A percentile compares a stretch with the other conserved stretches of the same genome.
These are phyloP conservation scores for Chrysodeixis includens DNA, from an alignment of 2,888 invertebrate species.

Conservation along the genomic window DNA sequence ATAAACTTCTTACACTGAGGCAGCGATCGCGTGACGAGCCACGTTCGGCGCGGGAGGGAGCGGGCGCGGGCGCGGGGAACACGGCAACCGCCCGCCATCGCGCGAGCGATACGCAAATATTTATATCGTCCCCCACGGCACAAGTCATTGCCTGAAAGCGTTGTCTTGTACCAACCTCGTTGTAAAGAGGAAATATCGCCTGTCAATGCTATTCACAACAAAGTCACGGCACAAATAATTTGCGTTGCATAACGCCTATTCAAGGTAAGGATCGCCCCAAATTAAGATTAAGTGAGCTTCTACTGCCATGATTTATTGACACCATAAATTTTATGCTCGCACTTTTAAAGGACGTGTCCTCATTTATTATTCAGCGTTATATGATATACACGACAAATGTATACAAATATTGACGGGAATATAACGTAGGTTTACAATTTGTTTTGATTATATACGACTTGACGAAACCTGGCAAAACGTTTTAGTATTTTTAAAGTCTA, in stretches of 20 bases:
- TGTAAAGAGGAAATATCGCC: constrained; percentile 80
- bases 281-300: constrained; percentile 74
- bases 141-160: constrained; percentile 86
- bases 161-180: constrained; percentile 80
- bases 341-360: constrained; percentile 36
- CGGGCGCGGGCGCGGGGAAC: constrained; percentile 55
- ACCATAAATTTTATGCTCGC: constrained; percentile 53
- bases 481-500: constrained; percentile 49
- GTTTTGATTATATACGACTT: constrained; percentile 7
- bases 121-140: constrained; percentile 74
- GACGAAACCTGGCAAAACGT: constrained; percentile 30
- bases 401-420: constrained; percentile 26
- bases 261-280: constrained; percentile 59
- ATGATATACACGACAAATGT: constrained; percentile 28
- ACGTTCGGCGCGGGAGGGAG: constrained; percentile 67
- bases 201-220: constrained; percentile 79
- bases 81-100: constrained; percentile 61
- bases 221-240: constrained; percentile 74
- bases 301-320: constrained; percentile 62
- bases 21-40: constrained; percentile 75
- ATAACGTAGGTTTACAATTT: constrained; percentile 19
- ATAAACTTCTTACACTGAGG: constrained; percentile 77
- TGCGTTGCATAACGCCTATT: constrained; percentile 63
- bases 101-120: constrained; percentile 82
- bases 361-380: constrained; percentile 38